Conservation (phyloP, 64 coral and sea anemone genomes). For the Stichodactyla helianthus region DNA sequence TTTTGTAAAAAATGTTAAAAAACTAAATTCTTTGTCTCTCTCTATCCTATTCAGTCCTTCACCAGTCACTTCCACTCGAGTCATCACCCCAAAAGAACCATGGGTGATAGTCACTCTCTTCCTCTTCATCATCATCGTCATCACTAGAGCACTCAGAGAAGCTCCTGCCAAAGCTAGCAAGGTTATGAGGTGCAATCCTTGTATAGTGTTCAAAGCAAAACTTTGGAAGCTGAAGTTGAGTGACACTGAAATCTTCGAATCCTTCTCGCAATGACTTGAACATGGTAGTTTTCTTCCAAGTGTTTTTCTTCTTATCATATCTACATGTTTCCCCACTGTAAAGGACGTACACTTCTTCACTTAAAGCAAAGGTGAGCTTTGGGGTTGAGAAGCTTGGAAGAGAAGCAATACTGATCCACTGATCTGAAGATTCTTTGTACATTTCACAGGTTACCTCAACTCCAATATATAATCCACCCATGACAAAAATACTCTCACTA, state of each 20-base stretch:
- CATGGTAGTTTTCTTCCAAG: slow-evolving; percentile 27
- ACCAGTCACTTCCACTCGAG: slow-evolving; percentile 29
- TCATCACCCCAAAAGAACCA: slow-evolving; percentile 30
- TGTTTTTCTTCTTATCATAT: slow-evolving; percentile 19
- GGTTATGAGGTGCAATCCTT: background rate
- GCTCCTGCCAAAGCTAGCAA: background rate
- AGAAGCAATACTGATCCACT: slow-evolving; percentile 54
- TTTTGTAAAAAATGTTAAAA: background rate
- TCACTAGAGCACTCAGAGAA: slow-evolving; percentile 26
- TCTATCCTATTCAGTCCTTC: background rate
- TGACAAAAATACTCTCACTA: slow-evolving; percentile 41
- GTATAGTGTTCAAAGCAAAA: slow-evolving; percentile 18
- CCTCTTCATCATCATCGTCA: background rate
- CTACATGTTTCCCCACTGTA: background rate
- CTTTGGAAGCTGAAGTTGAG: slow-evolving; percentile 24
- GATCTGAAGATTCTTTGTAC: slow-evolving; percentile 34
- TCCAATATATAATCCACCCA: slow-evolving; percentile 31
- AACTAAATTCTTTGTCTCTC: background rate
- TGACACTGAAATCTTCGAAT: slow-evolving; percentile 17
- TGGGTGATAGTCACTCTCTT: slow-evolving; percentile 8
- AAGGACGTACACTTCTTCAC: background rate
- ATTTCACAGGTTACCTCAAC: slow-evolving; percentile 40
- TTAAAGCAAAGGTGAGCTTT: slow-evolving; percentile 18
- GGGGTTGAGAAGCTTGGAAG: slow-evolving; percentile 30
- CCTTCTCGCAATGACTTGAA: slow-evolving; percentile 20